Evolutionary conservation across 2,113 vertebrate genomes (phyloP).

Genomic region (Thunnus maccoyii): DNA sequence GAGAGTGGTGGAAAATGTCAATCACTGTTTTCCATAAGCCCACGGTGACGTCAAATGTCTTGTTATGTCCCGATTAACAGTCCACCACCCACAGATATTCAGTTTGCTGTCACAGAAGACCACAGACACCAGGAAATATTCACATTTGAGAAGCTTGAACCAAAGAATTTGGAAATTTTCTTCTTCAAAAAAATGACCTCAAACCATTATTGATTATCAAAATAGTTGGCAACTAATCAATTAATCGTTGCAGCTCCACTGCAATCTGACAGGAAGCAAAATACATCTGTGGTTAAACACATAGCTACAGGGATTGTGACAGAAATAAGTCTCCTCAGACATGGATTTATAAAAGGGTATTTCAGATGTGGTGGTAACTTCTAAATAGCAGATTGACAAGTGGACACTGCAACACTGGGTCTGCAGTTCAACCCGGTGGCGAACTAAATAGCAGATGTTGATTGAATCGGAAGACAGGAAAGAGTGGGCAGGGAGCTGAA

Average conservation of each 20-base stretch:
- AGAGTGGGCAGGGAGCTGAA: conserved; percentile 24
- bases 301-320: background rate
- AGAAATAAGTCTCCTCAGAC: background rate
- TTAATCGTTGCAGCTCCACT: background rate
- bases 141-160: too few species aligned
- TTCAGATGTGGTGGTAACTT: background rate
- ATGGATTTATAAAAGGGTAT: background rate
- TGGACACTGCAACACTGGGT: background rate
- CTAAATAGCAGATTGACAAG: background rate
- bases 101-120: too few species aligned
- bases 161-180: too few species aligned
- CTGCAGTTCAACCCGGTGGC: conserved; percentile 10
- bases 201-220: too few species aligned
- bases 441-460: conserved; percentile 20
- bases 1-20: too few species aligned
- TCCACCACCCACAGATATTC: too few species aligned
- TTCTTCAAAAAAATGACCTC: too few species aligned
- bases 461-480: conserved; percentile 40
- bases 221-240: too few species aligned
- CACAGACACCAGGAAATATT: too few species aligned
- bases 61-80: too few species aligned
- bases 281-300: background rate
- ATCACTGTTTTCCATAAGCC: too few species aligned
- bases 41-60: too few species aligned
- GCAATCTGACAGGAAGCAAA: background rate